Evolutionary conservation across 2,888 invertebrate species (phyloP).

Genomic region (Molorchus minor): DNA sequence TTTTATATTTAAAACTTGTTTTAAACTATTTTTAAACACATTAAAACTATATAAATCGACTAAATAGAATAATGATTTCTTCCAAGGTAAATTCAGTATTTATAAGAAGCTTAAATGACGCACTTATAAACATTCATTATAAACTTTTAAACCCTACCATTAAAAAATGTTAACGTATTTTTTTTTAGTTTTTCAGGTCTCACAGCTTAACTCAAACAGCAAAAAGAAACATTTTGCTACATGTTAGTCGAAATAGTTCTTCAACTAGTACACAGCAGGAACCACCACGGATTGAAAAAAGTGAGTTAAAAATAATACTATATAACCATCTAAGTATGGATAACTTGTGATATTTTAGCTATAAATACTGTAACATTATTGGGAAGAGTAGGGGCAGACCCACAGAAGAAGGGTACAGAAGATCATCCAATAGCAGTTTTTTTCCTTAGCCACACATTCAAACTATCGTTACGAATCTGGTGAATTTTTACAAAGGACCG

Average conservation of each 20-base stretch:
- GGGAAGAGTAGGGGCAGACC: conserved; percentile 89
- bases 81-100: too few relatives aligned
- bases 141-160: too few relatives aligned
- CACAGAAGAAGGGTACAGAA: conserved; percentile 82
- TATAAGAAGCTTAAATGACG: too few relatives aligned
- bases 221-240: neutral
- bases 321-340: too few relatives aligned
- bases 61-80: too few relatives aligned
- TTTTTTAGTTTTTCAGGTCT: neutral
- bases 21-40: too few relatives aligned
- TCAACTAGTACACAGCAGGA: conserved; percentile 49
- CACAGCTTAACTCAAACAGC: neutral
- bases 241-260: conserved; percentile 15
- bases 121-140: too few relatives aligned
- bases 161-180: too few relatives aligned
- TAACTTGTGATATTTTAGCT: too few relatives aligned
- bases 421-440: conserved; percentile 87
- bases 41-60: too few relatives aligned
- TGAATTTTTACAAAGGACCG: conserved; percentile 79
- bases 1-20: too few relatives aligned
- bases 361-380: conserved; percentile 86
- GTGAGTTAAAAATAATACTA: conserved; percentile 41
- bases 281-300: conserved; percentile 58
- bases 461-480: conserved; percentile 84
- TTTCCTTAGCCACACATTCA: conserved; percentile 89